These are phyloP conservation scores for Molossus molossus DNA, from an alignment of 2,797 vertebrate species.

Conservation along the genomic window DNA sequence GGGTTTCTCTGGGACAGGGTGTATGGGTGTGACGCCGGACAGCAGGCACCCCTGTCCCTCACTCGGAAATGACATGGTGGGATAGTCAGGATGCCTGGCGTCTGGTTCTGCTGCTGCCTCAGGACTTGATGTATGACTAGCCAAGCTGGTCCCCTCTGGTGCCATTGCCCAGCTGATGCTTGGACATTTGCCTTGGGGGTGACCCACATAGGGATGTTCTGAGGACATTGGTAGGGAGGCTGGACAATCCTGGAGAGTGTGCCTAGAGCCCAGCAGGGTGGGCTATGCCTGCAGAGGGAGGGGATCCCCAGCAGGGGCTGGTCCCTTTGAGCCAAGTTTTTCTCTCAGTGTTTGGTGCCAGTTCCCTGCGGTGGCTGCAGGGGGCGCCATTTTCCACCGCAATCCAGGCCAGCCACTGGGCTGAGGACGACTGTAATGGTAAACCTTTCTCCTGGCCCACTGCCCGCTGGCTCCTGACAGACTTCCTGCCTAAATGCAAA, in stretches of 20 bases:
- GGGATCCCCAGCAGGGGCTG: not conserved
- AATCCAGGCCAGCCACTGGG: not conserved
- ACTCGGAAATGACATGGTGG: not conserved
- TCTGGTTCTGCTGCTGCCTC: conserved; percentile 60
- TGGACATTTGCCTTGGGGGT: conserved; percentile 40
- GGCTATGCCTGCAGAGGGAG: not conserved
- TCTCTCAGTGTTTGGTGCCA: not conserved
- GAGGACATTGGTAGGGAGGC: not conserved
- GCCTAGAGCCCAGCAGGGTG: not conserved
- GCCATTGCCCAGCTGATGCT: not conserved
- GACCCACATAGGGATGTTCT: not conserved
- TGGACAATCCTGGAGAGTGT: not conserved
- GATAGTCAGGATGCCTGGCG: not conserved
- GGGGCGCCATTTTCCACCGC: not conserved
- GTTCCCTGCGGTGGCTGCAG: not conserved
- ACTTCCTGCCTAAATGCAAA: conserved; percentile 79
- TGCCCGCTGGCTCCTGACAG: conserved; percentile 14
- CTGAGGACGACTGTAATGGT: not conserved
- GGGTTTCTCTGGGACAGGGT: conserved; percentile 37
- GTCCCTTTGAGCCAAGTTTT: not conserved
- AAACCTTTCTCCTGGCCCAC: not conserved
- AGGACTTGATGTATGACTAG: not conserved
- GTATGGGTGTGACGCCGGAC: not conserved
- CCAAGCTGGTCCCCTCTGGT: not conserved
- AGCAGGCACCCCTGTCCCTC: conserved; percentile 29